Conservation (phyloP, 2,797 vertebrate species). For the Catharus ustulatus region DNA sequence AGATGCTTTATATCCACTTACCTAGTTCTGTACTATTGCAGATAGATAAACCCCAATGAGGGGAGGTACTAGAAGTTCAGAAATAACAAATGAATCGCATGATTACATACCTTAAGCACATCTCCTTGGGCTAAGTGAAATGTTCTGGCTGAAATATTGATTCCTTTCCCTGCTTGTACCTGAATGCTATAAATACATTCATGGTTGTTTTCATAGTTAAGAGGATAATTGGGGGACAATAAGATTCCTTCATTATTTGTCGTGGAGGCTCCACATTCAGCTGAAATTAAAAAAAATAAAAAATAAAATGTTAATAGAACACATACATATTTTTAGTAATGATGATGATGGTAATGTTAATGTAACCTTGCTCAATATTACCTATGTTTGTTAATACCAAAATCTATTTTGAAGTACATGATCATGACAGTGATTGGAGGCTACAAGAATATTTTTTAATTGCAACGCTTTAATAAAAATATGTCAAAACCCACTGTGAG, state of each 20-base stretch:
- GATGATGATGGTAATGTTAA: constrained; percentile 52
- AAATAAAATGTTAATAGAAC: constrained; percentile 68
- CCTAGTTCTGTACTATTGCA: background rate
- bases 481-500: background rate
- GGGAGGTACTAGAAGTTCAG: background rate
- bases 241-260: constrained; percentile 96
- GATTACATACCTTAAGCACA: constrained; percentile 91
- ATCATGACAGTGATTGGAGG: background rate
- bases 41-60: background rate
- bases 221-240: constrained; percentile 95
- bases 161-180: constrained; percentile 98
- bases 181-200: constrained; percentile 99
- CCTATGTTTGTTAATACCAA: background rate
- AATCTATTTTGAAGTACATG: background rate
- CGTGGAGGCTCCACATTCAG: constrained; percentile 94
- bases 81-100: background rate
- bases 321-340: constrained; percentile 16
- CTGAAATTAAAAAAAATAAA: constrained; percentile 81
- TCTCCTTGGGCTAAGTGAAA: constrained; percentile 98
- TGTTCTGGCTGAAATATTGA: constrained; percentile 97
- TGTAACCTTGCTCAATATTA: background rate
- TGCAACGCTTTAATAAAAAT: background rate
- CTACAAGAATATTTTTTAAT: background rate
- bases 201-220: constrained; percentile 99
- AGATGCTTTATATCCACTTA: background rate